These are phyloP conservation scores for Natator depressus DNA, from an alignment of 2,113 vertebrate genomes.

Conservation along the genomic window DNA sequence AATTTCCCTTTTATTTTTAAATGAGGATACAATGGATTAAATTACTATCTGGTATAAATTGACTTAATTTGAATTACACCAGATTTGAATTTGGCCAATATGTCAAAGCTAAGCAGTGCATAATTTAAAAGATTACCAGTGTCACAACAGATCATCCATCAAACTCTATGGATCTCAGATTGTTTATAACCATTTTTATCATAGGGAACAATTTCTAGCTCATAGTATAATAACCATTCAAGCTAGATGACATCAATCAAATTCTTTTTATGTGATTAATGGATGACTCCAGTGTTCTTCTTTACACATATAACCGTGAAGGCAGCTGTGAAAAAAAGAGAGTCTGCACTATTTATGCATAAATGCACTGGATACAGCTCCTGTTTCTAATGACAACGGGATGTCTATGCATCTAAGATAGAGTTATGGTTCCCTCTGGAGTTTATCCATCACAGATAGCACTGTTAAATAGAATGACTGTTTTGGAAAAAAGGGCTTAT, in stretches of 20 bases:
- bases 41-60: background rate
- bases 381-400: background rate
- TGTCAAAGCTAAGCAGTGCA: constrained; percentile 8
- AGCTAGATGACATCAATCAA: constrained; percentile 26
- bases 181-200: constrained; percentile 56
- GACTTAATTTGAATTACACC: background rate
- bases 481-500: background rate
- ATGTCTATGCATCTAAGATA: background rate
- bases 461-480: background rate
- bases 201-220: constrained; percentile 22
- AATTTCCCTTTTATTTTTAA: background rate
- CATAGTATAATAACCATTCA: constrained; percentile 33
- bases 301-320: constrained; percentile 25
- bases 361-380: background rate
- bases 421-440: background rate
- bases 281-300: background rate
- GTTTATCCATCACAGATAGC: background rate
- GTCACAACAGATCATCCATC: constrained; percentile 44
- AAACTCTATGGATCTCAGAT: constrained; percentile 14
- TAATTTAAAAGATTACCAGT: constrained; percentile 33
- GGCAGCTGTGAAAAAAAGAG: constrained; percentile 30
- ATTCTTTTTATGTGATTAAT: constrained; percentile 46
- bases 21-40: background rate
- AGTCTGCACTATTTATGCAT: background rate
- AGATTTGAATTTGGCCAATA: background rate